Evolutionary conservation across 2,797 vertebrate genomes (phyloP), one percentile per base, ranked within the genome.

Genomic region (Cirrhinus molitorella): DNA sequence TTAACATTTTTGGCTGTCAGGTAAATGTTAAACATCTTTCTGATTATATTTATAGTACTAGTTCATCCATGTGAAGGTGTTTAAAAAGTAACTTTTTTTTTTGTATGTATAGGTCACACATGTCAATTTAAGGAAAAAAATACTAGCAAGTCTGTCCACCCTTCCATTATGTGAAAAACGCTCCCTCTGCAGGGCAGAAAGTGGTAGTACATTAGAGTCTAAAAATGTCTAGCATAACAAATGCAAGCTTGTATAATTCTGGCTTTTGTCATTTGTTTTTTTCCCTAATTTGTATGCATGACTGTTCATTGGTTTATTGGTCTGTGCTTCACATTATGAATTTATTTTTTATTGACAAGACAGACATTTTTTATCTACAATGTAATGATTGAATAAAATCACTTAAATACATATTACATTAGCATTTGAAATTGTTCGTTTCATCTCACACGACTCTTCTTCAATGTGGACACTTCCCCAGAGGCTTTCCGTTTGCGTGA

Each of bases 401-500:
- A 83, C 23, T 67, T 67, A 59, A 83, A 79, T 78, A 74, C 45
- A 31, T 37, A 63, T 55, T 34, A 43, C 43, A 34, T 84, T 71
- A 65, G 21, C 28, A 14, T 43, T 17, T 71, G 76, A 71, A 28
- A 53, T 37, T 1, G 10, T 19, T n/a, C 0, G 1, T 43, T 85
- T 88, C 83, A 89, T 80, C 83, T 81, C 45, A 85, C 31, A 82
- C 96, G 93, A 67, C 94, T 94, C 85, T 96, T 94, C 91, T 98
- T 99, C 80, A 94, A 87, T 66, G 73, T 89, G 37, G 91, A 93
- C n/a, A 72, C 88, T 65, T 96, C 95, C 55, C 87, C 91, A n/a
- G 90, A 63, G 55, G 90, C 94, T 95, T 97, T 99, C 80, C 98
- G 97, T 86, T 99, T 99, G 71, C 96, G 96, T 53, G 96, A 96